phyloP scores from a whole-genome alignment of 2,113 vertebrate species.

The Ophthalmolycus amberensis region DNA sequence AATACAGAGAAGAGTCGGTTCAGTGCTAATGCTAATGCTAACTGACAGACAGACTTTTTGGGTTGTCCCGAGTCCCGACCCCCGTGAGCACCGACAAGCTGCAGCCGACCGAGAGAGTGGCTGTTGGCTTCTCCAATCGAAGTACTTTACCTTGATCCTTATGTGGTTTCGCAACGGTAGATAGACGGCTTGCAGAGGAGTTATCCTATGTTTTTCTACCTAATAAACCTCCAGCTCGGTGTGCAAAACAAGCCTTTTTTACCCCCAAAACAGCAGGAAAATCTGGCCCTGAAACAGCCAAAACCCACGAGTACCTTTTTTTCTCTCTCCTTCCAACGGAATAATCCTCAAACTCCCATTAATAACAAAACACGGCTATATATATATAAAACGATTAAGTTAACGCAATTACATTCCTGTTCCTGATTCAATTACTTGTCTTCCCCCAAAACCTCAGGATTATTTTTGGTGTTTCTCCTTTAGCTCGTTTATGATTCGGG shows the following conservation, averaged over 20 bases:
- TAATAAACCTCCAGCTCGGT: conserved; percentile 70
- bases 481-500: conserved; percentile 68
- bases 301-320: conserved; percentile 78
- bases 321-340: conserved; percentile 63
- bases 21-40: conserved; percentile 73
- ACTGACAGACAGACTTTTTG: conserved; percentile 63
- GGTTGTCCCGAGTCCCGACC: conserved; percentile 65
- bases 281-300: conserved; percentile 80
- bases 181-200: conserved; percentile 66
- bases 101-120: conserved; percentile 55
- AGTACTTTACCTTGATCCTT: conserved; percentile 84
- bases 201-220: conserved; percentile 55
- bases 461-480: conserved; percentile 55
- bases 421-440: conserved; percentile 30
- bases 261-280: conserved; percentile 61
- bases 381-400: conserved; percentile 63
- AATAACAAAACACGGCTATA: conserved; percentile 68
- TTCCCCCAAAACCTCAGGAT: conserved; percentile 29
- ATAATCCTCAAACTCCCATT: conserved; percentile 83
- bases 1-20: conserved; percentile 60
- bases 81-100: conserved; percentile 38
- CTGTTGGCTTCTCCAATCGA: conserved; percentile 38
- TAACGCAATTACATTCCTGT: conserved; percentile 80
- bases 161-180: conserved; percentile 66
- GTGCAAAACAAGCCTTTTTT: no score